Conservation (phyloP, 2,888 invertebrate genomes). For the Cheilosia variabilis region DNA sequence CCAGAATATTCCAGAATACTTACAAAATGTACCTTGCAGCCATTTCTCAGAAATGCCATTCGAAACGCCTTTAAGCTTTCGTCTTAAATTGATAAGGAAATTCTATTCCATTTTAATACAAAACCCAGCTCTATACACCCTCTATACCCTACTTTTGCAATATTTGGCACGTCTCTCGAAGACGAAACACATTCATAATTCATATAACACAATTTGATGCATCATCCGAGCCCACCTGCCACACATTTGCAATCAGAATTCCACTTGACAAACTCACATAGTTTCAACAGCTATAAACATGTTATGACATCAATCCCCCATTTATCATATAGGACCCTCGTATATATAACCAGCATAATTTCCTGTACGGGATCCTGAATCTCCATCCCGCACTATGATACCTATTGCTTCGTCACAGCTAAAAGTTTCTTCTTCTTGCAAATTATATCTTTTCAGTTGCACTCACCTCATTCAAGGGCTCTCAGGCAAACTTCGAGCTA, state of each 20-base stretch:
- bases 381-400: background rate
- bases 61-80: no score
- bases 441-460: conserved; percentile 79
- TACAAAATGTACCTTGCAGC: background rate
- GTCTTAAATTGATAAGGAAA: background rate
- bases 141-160: background rate
- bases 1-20: background rate
- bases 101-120: background rate
- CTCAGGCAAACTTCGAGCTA: conserved; percentile 85
- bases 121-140: background rate
- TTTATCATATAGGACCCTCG: conserved; percentile 9
- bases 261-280: conserved; percentile 16
- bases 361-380: background rate
- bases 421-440: conserved; percentile 39
- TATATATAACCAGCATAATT: background rate
- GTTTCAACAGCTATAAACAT: conserved; percentile 12
- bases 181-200: background rate
- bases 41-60: background rate
- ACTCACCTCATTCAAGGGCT: conserved; percentile 84
- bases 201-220: background rate
- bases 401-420: conserved; percentile 35
- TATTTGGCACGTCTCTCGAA: background rate
- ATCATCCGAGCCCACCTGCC: background rate
- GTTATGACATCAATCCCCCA: conserved; percentile 29
- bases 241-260: conserved; percentile 33